Evolutionary conservation across 1,140 invertebrate species (phyloP).

Genomic region (Rhopalosiphum padi): DNA sequence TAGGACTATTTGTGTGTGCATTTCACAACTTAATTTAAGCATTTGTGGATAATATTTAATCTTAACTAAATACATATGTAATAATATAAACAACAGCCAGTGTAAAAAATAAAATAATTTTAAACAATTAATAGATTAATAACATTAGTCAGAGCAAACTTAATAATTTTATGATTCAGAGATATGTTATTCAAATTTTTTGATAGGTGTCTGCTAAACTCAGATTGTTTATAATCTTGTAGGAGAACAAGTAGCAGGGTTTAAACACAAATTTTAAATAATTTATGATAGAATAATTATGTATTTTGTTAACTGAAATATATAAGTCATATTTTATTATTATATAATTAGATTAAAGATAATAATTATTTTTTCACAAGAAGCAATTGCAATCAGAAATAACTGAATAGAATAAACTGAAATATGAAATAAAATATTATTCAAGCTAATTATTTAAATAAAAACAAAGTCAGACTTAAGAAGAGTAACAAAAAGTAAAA

Average conservation of each 20-base stretch:
- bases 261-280: not conserved
- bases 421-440: constrained; percentile 8
- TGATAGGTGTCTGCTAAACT: not conserved
- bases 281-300: not conserved
- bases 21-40: not conserved
- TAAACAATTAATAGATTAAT: not conserved
- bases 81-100: not conserved
- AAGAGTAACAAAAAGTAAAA: constrained; percentile 11
- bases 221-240: not conserved
- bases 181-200: constrained; percentile 9
- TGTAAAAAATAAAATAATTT: not conserved
- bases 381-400: not conserved
- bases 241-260: not conserved
- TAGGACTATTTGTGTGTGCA: not conserved
- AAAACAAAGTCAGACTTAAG: not conserved
- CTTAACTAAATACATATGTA: not conserved
- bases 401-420: not conserved
- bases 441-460: not conserved
- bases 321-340: not conserved
- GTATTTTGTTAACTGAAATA: not conserved
- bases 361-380: not conserved
- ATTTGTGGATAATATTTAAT: not conserved
- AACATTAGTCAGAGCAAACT: not conserved
- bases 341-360: not conserved
- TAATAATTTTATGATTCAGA: not conserved